These are phyloP conservation scores for Seriola aureovittata DNA, from an alignment of 2,113 vertebrate genomes.

Conservation along the genomic window DNA sequence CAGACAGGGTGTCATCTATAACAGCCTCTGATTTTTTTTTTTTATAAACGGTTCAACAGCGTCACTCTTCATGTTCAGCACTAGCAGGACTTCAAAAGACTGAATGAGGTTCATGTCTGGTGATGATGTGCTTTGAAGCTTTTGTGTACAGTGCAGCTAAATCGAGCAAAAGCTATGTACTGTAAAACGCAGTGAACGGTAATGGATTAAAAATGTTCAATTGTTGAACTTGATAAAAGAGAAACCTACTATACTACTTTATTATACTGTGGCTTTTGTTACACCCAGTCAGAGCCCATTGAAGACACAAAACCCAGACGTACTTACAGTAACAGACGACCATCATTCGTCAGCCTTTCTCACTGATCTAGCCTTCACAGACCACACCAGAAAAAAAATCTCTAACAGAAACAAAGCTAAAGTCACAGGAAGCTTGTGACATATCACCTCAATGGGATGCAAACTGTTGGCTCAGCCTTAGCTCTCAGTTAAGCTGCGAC, in stretches of 20 bases:
- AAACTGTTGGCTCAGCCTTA: constrained; percentile 47
- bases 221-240: constrained; percentile 20
- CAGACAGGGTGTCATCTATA: constrained; percentile 47
- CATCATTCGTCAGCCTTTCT: constrained; percentile 33
- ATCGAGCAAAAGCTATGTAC: constrained; percentile 9
- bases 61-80: constrained; percentile 2
- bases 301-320: background rate
- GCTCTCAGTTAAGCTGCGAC: constrained; percentile 27
- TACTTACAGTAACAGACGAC: constrained; percentile 31
- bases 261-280: background rate
- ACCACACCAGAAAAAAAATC: background rate
- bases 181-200: background rate
- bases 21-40: background rate
- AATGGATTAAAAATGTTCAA: background rate
- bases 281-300: constrained; percentile 5
- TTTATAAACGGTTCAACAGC: constrained; percentile 6
- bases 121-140: constrained; percentile 13
- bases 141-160: background rate
- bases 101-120: constrained; percentile 18
- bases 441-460: constrained; percentile 45
- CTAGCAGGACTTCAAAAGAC: constrained; percentile 29
- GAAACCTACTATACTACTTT: background rate
- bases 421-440: constrained; percentile 51
- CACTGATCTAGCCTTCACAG: constrained; percentile 10
- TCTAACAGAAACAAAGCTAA: constrained; percentile 51